Conservation (phyloP, 2,113 vertebrate species). For the Chauna torquata region DNA sequence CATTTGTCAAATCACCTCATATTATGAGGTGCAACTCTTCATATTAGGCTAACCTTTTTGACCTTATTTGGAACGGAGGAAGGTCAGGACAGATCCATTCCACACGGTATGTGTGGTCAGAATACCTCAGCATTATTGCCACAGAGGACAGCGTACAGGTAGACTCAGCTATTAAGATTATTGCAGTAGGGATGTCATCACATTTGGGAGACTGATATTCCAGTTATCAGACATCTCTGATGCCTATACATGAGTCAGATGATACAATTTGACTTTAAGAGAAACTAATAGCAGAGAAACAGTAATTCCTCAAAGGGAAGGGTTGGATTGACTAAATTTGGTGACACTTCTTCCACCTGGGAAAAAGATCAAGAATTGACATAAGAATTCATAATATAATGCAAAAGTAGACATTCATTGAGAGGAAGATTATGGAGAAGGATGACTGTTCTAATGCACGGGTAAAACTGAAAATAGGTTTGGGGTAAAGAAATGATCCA, state of each 20-base stretch:
- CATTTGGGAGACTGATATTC: not conserved
- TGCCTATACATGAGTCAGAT: not conserved
- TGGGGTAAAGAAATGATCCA: not conserved
- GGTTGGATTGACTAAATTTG: not conserved
- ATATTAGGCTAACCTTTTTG: not conserved
- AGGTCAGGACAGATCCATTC: not conserved
- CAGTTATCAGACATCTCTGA: not conserved
- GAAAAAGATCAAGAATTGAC: not conserved
- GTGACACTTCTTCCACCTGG: not conserved
- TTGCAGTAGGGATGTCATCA: not conserved
- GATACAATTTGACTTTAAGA: not conserved
- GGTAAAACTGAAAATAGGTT: not conserved
- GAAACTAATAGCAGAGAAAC: not conserved
- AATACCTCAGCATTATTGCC: not conserved
- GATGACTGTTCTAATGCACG: not conserved
- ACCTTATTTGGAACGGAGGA: not conserved
- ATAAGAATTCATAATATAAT: fast-evolving
- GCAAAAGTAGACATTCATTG: not conserved
- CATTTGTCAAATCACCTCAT: not conserved
- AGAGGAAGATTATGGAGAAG: not conserved
- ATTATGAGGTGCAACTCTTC: not conserved
- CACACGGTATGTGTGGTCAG: not conserved
- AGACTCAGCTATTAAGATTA: not conserved
- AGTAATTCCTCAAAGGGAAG: not conserved
- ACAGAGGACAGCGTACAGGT: not conserved